Conservation (phyloP, 2,113 vertebrate genomes). For the Pseudopipra pipra region DNA sequence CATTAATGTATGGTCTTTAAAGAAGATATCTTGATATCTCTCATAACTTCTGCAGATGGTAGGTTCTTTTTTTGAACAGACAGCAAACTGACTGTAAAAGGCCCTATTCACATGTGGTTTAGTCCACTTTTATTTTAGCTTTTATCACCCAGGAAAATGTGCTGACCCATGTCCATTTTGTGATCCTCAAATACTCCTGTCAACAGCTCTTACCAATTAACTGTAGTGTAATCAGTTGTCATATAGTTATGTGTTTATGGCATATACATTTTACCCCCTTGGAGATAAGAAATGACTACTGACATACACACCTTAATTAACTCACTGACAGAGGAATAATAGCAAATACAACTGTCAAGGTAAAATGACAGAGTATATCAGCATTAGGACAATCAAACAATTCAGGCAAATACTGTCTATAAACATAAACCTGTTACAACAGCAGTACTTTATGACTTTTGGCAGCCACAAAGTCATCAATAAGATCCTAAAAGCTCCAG, state of each 20-base stretch:
- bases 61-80: background rate
- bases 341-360: background rate
- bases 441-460: constrained; percentile 20
- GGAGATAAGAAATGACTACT: constrained; percentile 35
- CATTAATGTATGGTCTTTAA: background rate
- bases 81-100: background rate
- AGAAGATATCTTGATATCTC: background rate
- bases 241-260: background rate
- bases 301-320: constrained; percentile 45
- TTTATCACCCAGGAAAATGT: background rate
- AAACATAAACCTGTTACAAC: constrained; percentile 58
- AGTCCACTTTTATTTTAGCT: background rate
- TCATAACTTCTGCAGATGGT: background rate
- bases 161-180: background rate
- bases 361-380: constrained; percentile 45
- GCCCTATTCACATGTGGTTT: background rate
- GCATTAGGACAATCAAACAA: constrained; percentile 23
- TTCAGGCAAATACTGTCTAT: background rate
- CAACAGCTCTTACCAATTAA: background rate
- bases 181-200: background rate
- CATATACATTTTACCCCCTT: background rate
- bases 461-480: constrained; percentile 47
- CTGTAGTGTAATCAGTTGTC: constrained; percentile 14
- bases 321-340: background rate
- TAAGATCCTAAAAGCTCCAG: constrained; percentile 57